Base-by-base conservation (phyloP, 2,797 vertebrate genomes). In the Gadopsis bispinosus region DNA sequence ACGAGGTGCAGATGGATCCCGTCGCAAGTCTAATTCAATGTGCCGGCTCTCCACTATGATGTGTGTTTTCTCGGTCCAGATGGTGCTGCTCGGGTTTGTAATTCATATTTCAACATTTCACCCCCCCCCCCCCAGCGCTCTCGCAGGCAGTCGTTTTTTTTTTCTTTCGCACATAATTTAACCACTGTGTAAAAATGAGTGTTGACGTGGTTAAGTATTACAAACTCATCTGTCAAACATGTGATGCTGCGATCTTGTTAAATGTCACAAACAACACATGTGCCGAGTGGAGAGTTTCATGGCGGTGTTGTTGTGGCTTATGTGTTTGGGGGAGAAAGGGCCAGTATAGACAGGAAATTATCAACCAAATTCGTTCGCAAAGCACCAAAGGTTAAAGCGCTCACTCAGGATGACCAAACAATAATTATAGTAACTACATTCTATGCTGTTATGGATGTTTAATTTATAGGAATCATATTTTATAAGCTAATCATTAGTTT, bases 1-100 rank as follows among this genome's bases (percentile, higher is more conserved):
- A 90, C 84, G 72, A 91, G 92, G 90, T 93, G 88, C 95, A 94
- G 93, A 95, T 95, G 94, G 94, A 94, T 94, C 89, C 91, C 87
- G 87, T 90, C 92, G 88, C 92, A 93, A 86, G 90, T 93, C 87
- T 93, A 89, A 94, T 93, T 92, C 91, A 88, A 90, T 81, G 83
- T 72, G 80, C 83, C 79, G 76, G 78, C 91, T 91, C 90, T 82
- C 87, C 87, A 83, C 86, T 88, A 90, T 88, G 88, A 92, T 92
- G 88, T 89, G 91, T 86, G 91, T 93, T 93, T 93, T 94, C 92
- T 93, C 88, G 70, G 91, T 81, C 92, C 95, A 95, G 94, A 95
- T 95, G 95, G 94, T 83, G 84, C 89, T 62, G 86, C 93, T 88
- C 79, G 87, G 83, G 87, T 92, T 92, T 91, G 86, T 93, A 92